Percentiles rank a stretch among this genome's conserved stretches.
These are phyloP conservation scores for Sylvicola cinctus DNA, from an alignment of 2,888 invertebrate species.

Conservation along the genomic window DNA sequence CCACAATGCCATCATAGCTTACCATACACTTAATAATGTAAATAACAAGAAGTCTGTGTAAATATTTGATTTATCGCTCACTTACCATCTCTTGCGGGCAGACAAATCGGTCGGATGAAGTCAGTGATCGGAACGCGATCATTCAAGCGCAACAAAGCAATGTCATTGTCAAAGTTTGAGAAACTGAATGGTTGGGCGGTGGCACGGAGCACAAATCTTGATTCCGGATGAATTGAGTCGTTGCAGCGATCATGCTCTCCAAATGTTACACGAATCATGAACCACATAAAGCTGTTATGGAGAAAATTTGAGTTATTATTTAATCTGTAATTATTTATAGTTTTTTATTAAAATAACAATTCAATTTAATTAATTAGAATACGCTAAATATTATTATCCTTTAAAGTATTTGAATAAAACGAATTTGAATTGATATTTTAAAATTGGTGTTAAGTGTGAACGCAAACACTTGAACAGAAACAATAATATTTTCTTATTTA, in stretches of 20 bases:
- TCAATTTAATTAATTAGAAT: no score
- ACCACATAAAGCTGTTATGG: slow-evolving; percentile 65
- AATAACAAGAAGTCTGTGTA: no score
- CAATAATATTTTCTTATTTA: no score
- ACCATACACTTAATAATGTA: no score
- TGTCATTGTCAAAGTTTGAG: slow-evolving; percentile 73
- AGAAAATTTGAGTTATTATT: background rate
- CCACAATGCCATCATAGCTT: no score
- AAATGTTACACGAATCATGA: slow-evolving; percentile 75
- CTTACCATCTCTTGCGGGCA: slow-evolving; percentile 46
- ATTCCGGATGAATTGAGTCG: slow-evolving; percentile 48
- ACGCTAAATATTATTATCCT: no score
- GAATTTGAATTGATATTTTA: no score
- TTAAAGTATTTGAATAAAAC: no score
- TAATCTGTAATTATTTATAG: no score
- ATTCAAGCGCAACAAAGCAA: slow-evolving; percentile 61
- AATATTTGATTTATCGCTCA: slow-evolving; percentile 6
- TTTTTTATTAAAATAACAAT: no score
- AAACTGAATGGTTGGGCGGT: slow-evolving; percentile 65
- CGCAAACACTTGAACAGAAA: no score
- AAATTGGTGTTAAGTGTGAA: no score
- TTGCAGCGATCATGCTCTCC: slow-evolving; percentile 74
- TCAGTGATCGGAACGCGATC: slow-evolving; percentile 61
- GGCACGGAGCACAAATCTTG: slow-evolving; percentile 56
- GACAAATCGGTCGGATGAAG: slow-evolving; percentile 61